Evolutionary conservation across 2,113 vertebrate species (phyloP).

Genomic region (Sardina pilchardus): DNA sequence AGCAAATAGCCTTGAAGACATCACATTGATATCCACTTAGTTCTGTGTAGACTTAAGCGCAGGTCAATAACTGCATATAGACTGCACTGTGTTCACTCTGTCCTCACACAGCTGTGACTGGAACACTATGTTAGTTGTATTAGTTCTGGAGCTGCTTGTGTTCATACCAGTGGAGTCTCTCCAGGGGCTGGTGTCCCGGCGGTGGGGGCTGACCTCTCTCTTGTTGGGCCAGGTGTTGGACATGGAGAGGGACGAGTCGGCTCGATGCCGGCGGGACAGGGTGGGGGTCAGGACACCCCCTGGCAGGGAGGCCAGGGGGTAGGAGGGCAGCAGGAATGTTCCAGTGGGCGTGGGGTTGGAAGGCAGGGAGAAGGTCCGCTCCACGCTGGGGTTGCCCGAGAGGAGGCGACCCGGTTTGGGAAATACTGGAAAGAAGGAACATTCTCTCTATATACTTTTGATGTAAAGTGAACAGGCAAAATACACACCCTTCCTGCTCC

Average conservation of each 20-base stretch:
- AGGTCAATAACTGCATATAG: no score
- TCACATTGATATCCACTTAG: background rate
- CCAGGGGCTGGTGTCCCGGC: constrained; percentile 63
- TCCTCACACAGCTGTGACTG: background rate
- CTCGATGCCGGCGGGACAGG: constrained; percentile 64
- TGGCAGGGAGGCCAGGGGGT: constrained; percentile 74
- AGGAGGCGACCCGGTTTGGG: constrained; percentile 68
- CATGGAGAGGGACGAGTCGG: constrained; percentile 73
- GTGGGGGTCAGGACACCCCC: constrained; percentile 71
- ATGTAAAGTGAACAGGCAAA: background rate
- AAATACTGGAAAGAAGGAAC: constrained; percentile 51
- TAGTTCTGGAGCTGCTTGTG: background rate
- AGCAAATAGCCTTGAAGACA: constrained; percentile 31
- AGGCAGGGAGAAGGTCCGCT: constrained; percentile 67
- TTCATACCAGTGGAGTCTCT: constrained; percentile 65
- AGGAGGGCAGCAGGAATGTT: constrained; percentile 80
- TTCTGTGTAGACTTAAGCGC: background rate
- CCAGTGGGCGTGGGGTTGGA: constrained; percentile 66
- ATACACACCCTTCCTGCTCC: background rate
- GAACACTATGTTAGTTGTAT: background rate
- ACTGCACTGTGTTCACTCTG: no score
- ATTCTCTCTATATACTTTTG: background rate
- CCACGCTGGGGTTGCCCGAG: constrained; percentile 70
- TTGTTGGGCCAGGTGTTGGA: constrained; percentile 90
- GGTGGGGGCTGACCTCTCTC: constrained; percentile 63